phyloP scores from a whole-genome alignment of 1,140 invertebrate genomes.

The Nephotettix cincticeps region DNA sequence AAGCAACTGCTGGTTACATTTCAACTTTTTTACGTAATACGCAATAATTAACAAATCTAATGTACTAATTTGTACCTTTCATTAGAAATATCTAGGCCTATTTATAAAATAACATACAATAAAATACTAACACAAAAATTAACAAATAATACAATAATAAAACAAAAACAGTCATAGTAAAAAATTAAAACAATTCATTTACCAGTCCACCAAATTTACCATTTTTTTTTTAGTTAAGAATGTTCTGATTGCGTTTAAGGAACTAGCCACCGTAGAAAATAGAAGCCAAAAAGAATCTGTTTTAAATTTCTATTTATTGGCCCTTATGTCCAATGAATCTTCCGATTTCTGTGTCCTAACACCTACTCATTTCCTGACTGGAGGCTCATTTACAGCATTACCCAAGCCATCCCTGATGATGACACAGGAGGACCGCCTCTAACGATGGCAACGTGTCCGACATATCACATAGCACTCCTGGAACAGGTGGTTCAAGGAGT shows the following conservation, averaged over 20 bases:
- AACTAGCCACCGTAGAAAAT: slow-evolving; percentile 40
- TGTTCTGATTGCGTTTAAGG: slow-evolving; percentile 41
- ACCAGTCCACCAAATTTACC: too few species aligned
- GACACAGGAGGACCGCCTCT: slow-evolving; percentile 32
- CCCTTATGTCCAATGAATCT: slow-evolving; percentile 42
- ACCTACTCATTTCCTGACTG: slow-evolving; percentile 44
- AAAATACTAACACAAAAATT: too few species aligned
- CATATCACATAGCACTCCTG: slow-evolving; percentile 38
- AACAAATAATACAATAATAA: too few species aligned
- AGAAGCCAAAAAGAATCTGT: slow-evolving; percentile 43
- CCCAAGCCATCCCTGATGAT: slow-evolving; percentile 28
- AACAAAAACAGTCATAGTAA: too few species aligned
- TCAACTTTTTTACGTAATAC: too few species aligned
- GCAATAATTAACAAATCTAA: too few species aligned
- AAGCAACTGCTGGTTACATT: too few species aligned
- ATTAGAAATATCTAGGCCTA: too few species aligned
- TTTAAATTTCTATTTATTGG: slow-evolving; percentile 47
- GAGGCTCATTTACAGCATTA: slow-evolving; percentile 26
- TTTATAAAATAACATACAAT: too few species aligned
- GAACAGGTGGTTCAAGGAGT: slow-evolving; percentile 39
- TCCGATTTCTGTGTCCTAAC: slow-evolving; percentile 41
- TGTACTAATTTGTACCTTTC: too few species aligned
- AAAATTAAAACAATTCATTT: too few species aligned
- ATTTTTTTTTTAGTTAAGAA: too few species aligned
- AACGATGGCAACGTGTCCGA: slow-evolving; percentile 35